Conservation (phyloP, 92 coral and sea anemone genomes). For the Anthopleura xanthogrammica region DNA sequence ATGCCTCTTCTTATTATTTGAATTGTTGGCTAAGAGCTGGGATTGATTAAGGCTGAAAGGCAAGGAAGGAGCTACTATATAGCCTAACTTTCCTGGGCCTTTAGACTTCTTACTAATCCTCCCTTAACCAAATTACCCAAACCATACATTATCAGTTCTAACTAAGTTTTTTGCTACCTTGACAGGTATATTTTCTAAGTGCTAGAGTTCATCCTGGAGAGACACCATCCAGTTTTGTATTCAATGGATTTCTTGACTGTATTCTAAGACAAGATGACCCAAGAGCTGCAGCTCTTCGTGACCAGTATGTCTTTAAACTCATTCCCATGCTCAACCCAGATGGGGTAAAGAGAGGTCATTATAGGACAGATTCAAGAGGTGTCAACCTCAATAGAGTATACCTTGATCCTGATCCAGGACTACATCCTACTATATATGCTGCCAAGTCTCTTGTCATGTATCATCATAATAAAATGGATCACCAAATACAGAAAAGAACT, state of each 20-base stretch:
- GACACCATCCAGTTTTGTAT: constrained; percentile 96
- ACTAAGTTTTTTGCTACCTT: not conserved
- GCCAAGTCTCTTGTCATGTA: constrained; percentile 75
- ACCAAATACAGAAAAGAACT: not conserved
- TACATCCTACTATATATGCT: constrained; percentile 89
- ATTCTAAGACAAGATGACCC: constrained; percentile 84
- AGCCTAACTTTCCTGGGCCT: too few relatives aligned
- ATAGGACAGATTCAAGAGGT: constrained; percentile 88
- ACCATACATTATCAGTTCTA: too few relatives aligned
- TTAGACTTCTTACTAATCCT: too few relatives aligned
- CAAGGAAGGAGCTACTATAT: too few relatives aligned
- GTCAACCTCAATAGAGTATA: constrained; percentile 93
- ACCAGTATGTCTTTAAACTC: constrained; percentile 84
- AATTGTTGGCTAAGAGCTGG: too few relatives aligned
- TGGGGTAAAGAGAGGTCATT: constrained; percentile 97
- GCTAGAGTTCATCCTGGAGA: constrained; percentile 99
- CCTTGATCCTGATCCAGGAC: constrained; percentile 77
- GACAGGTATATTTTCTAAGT: constrained; percentile 88
- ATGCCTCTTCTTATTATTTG: too few relatives aligned
- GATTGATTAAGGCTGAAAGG: too few relatives aligned
- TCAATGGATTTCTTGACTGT: constrained; percentile 91
- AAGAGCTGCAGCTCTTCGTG: constrained; percentile 74
- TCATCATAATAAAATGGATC: constrained; percentile 48
- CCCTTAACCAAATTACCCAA: too few relatives aligned
- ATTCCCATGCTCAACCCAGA: constrained; percentile 96